Evolutionary conservation across 2,888 invertebrate species (phyloP).

Genomic region (Lycaena phlaeas): DNA sequence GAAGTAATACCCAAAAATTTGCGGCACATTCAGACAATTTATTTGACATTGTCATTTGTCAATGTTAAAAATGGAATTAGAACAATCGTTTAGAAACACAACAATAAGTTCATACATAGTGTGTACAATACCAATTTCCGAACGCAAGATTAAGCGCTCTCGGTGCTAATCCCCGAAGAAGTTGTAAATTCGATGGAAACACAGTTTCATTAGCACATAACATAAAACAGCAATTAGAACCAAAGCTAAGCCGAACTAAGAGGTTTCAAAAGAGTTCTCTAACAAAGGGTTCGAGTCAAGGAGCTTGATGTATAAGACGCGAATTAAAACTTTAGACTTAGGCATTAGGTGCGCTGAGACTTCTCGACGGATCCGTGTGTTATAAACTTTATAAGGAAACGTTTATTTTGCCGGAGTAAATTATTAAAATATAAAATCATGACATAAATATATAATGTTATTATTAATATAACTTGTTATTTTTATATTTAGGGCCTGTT

Average conservation of each 20-base stretch:
- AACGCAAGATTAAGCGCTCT: background rate
- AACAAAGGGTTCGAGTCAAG: conserved; percentile 42
- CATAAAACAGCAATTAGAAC: conserved; percentile 49
- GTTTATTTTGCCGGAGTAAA: conserved; percentile 2
- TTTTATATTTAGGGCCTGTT: too few relatives aligned
- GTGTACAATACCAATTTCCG: background rate
- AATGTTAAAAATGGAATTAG: background rate
- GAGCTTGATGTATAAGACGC: conserved; percentile 52
- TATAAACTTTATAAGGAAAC: too few relatives aligned
- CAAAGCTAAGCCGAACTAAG: conserved; percentile 38
- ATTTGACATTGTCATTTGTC: background rate
- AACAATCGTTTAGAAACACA: background rate
- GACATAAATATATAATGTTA: too few relatives aligned
- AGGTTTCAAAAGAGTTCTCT: conserved; percentile 41
- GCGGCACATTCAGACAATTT: background rate
- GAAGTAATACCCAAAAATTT: too few relatives aligned
- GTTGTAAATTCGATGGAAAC: conserved; percentile 27
- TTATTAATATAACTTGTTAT: too few relatives aligned
- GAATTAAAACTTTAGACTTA: conserved; percentile 78
- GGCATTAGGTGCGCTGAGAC: conserved; percentile 53
- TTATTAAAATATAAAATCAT: too few relatives aligned
- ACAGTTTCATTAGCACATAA: conserved; percentile 40
- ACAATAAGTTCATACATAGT: background rate
- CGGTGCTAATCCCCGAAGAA: background rate
- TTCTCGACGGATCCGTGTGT: conserved; percentile 11